These are phyloP conservation scores for Nanorana parkeri DNA, from an alignment of 2,113 vertebrate species.

Conservation along the genomic window DNA sequence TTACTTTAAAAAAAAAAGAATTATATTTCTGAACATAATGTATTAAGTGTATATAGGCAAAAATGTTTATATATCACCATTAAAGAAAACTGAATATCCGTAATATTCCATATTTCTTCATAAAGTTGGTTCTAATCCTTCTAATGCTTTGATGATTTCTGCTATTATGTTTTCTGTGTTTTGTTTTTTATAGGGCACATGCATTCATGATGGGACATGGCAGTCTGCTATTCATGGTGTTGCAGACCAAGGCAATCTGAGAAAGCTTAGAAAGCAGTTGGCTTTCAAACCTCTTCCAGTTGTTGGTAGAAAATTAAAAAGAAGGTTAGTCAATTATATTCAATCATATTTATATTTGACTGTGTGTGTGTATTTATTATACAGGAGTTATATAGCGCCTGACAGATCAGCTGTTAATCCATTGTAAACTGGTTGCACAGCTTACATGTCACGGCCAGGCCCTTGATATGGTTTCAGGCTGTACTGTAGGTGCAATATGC, in stretches of 20 bases:
- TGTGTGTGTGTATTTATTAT: too few relatives aligned
- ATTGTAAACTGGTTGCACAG: too few relatives aligned
- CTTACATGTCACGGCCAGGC: too few relatives aligned
- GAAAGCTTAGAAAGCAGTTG: slow-evolving; percentile 78
- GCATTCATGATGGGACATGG: slow-evolving; percentile 90
- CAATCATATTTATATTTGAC: neutral
- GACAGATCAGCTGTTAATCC: too few relatives aligned
- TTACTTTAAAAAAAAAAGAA: too few relatives aligned
- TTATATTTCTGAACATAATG: too few relatives aligned
- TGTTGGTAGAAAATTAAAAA: slow-evolving; percentile 83
- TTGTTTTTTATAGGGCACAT: slow-evolving; percentile 72
- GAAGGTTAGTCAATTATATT: slow-evolving; percentile 72
- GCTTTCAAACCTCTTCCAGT: slow-evolving; percentile 80
- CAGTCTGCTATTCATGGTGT: slow-evolving; percentile 87
- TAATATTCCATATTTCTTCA: neutral
- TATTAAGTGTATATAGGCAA: too few relatives aligned
- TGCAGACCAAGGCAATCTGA: slow-evolving; percentile 75
- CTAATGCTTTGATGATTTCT: neutral
- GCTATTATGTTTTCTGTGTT: neutral
- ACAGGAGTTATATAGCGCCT: too few relatives aligned
- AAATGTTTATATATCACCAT: neutral
- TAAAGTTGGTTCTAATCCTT: neutral
- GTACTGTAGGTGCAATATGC: too few relatives aligned
- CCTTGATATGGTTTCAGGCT: too few relatives aligned
- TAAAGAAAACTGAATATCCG: neutral